Base-by-base conservation (phyloP, 2,113 vertebrate species). In the Petrocephalus microphthalmus region DNA sequence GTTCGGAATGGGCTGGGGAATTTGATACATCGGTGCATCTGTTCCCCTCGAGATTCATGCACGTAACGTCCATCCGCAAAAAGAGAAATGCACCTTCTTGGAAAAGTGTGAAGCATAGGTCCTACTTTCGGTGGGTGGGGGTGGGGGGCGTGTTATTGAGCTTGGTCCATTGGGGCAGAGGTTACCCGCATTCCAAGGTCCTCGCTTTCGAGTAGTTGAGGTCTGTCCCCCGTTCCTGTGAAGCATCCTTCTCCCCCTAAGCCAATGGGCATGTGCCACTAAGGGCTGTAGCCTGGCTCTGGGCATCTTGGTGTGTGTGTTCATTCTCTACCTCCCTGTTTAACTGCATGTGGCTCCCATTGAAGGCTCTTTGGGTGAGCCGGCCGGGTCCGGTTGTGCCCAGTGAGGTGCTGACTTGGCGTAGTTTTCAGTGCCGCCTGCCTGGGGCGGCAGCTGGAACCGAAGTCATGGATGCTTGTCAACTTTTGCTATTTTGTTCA, bases 321-420 rank as follows among this genome's bases (percentile, higher is more conserved):
- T 67, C 25, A 29, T 67, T 67, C 60, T n/a, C 25, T 67, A n/a
- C 25, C 60, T 67, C 60, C 60, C 25, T 67, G 60, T 10, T 29
- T 29, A 29, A 71, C 87, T 67, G 83, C 90, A 91, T 91, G 90
- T 92, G 91, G 84, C 90, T 91, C 88, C 81, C 82, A 89, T 92
- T 92, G 90, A 86, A 84, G 89, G 88, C 87, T 67, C 84, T 71
- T 87, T 90, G 54, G 88, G 33, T 33, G 87, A 56, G 45, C 29
- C 83, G 56, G 83, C 71, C 47, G 54, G 85, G 64, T 88, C 89
- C 47, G 49, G 57, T 84, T 86, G 67, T 83, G 47, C 87, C 74
- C 57, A 67, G n/a, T 19, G 56, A 89, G 87, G 88, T 85, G 90
- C 78, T 85, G 90, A 91, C 89, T 90, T 85, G 11, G 84, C 88